Base-by-base conservation (phyloP, 2,888 invertebrate genomes). In the Aphodius granarius region DNA sequence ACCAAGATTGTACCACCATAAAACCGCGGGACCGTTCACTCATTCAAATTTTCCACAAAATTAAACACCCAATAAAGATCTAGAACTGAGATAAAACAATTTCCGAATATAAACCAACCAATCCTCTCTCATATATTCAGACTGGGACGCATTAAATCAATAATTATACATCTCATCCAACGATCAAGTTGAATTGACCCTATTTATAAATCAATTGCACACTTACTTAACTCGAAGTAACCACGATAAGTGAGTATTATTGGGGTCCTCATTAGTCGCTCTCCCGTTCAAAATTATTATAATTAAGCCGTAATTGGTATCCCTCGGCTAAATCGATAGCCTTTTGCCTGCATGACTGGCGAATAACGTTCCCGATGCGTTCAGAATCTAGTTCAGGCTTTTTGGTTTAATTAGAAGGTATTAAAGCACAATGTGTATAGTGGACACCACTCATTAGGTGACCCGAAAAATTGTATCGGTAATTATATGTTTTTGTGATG, bases 281-380 rank as follows among this genome's bases (percentile, higher is more conserved):
- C 63, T 72, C 68, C 22, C 62, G 72, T 13, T 63, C 63, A 20
- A 62, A 72, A 72, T 72, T 72, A 72, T 72, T 72, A 72, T 72
- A 72, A 72, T 72, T 72, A 72, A 72, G 63, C 20, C 63, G 63
- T 72, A 72, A 72, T 72, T 20, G 72, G 63, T 63, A 23, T 72
- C 63, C 72, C 68, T 18, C 19, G 18, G 68, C 68, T 21, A 68
- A 68, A 68, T 68, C 68, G 21, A 68, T 68, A 68, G 68, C 21
- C 19, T 68, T 20, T 20, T 68, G 68, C 43, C 43, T 43, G 68
- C 68, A 19, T 68, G 68, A 68, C 68, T 68, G n/a, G 68, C 21
- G 68, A 19, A 15, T 68, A 68, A 20, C 68, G 68, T 20, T 17
- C 21, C 13, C 9, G 43, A 43, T 13, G 43, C 43, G 43, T 43